Evolutionary conservation across 2,888 invertebrate species (phyloP), one percentile per base, ranked within the genome.

Genomic region (Coleophora flavipennella): DNA sequence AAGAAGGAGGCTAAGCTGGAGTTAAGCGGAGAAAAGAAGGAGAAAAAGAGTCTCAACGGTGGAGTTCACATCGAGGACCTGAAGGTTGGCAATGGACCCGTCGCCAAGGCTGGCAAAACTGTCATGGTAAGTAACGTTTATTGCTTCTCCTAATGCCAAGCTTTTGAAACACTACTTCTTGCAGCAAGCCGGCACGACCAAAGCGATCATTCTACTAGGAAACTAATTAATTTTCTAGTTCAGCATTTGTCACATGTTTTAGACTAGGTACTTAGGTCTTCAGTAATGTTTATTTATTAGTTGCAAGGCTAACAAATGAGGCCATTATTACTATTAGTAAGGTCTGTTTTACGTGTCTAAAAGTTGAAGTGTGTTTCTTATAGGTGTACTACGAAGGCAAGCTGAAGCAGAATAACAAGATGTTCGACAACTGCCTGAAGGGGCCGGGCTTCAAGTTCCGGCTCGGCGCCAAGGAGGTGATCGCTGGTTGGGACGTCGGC

Each of bases 401-500:
- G 31, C 75, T 97, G 39, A 91, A 93, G 64, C 78, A 86, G 35
- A 95, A 92, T 74, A 94, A 94, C 68, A 95, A 95, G 76, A 87
- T 92, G 66, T 97, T 97, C 60, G 97, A 98, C 71, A 88, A 90
- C 48, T 20, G 20, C 20, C 20, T 4, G 20, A 20, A 20, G 6
- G 96, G 96, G 1, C 89, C 91, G 13, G 95, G 95, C 0, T 20
- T 20, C 20, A 20, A 20, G 20, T 96, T 97, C 80, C 86, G 89
- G 20, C 78, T 97, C 10, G 96, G 96, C 0, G 88, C 87, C 35
- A 91, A 92, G 46, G 95, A 96, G 69, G 96, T 96, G 0, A 0
- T 96, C 97, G 61, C 90, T 91, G 96, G 94, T 10, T 96, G 95
- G 96, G 96, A 97, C 61, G 76, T 92, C 29, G 97, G 95, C 37